phyloP scores from a whole-genome alignment of 2,113 vertebrate genomes.

The Etheostoma cragini region DNA sequence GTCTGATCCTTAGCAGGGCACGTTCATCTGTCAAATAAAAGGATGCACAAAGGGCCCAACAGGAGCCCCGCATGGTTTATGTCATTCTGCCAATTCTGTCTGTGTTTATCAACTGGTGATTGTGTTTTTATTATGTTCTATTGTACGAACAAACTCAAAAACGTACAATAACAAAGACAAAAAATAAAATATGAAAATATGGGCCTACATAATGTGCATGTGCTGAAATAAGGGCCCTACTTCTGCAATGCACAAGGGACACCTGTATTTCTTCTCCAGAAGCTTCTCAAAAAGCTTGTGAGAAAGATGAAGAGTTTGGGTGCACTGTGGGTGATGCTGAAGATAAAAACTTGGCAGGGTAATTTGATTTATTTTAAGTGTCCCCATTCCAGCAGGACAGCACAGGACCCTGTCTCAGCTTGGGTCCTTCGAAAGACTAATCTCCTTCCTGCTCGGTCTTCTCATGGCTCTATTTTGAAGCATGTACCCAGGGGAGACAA shows the following conservation, averaged over 20 bases:
- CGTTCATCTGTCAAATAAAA: constrained; percentile 23
- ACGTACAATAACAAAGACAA: background rate
- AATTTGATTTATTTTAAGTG: background rate
- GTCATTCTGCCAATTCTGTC: background rate
- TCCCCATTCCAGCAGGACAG: constrained; percentile 2
- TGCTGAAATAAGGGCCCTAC: background rate
- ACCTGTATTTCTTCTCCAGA: background rate
- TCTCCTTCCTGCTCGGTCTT: constrained; percentile 23
- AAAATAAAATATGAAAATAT: background rate
- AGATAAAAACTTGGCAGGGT: background rate
- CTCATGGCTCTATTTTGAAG: constrained; percentile 37
- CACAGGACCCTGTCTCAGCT: background rate
- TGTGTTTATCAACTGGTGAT: background rate
- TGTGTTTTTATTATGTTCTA: background rate
- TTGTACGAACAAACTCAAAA: background rate
- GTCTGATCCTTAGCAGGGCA: background rate
- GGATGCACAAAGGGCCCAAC: background rate
- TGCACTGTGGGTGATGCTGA: background rate
- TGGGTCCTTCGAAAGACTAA: background rate
- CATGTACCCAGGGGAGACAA: background rate
- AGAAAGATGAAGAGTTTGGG: background rate
- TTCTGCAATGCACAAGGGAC: background rate
- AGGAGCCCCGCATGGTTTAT: background rate
- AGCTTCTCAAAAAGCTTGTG: background rate
- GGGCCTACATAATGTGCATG: background rate